A percentile compares a stretch with the other conserved stretches of the same genome.
phyloP scores from a whole-genome alignment of 2,888 invertebrate species.

The Globia sparganii region DNA sequence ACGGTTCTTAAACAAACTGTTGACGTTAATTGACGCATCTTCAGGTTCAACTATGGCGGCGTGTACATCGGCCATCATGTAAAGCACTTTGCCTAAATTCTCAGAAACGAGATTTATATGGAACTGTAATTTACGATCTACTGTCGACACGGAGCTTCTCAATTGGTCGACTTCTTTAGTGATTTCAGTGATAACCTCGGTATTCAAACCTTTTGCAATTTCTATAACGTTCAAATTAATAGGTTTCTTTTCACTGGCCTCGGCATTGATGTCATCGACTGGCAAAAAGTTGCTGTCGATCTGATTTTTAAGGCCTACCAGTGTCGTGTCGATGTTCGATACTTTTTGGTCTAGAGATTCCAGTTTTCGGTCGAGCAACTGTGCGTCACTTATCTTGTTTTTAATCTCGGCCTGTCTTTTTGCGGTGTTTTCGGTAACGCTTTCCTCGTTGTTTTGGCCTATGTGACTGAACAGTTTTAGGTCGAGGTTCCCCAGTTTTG shows the following conservation, averaged over 20 bases:
- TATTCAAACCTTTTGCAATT: slow-evolving; percentile 95
- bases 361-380: slow-evolving; percentile 92
- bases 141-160: slow-evolving; percentile 94
- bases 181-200: slow-evolving; percentile 94
- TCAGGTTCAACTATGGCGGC: slow-evolving; percentile 95
- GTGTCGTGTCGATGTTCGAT: slow-evolving; percentile 94
- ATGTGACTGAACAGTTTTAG: slow-evolving; percentile 93
- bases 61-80: slow-evolving; percentile 95
- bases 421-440: slow-evolving; percentile 78
- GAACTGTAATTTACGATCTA: slow-evolving; percentile 95
- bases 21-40: slow-evolving; percentile 88
- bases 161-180: slow-evolving; percentile 95
- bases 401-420: slow-evolving; percentile 69
- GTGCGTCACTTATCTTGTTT: slow-evolving; percentile 79
- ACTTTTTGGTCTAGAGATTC: slow-evolving; percentile 95
- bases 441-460: slow-evolving; percentile 80
- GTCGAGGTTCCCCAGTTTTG: slow-evolving; percentile 94
- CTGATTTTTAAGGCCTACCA: slow-evolving; percentile 95
- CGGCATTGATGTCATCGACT: slow-evolving; percentile 95
- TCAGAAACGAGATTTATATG: slow-evolving; percentile 96
- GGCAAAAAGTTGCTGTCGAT: slow-evolving; percentile 95
- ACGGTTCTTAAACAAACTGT: slow-evolving; percentile 88
- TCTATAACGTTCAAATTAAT: slow-evolving; percentile 95
- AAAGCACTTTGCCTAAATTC: slow-evolving; percentile 94
- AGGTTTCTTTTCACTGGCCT: slow-evolving; percentile 96